A percentile compares a stretch with the other conserved stretches of the same genome.
These are phyloP conservation scores for Rhinichthys osculus DNA, from an alignment of 2,797 vertebrate genomes.

Conservation along the genomic window DNA sequence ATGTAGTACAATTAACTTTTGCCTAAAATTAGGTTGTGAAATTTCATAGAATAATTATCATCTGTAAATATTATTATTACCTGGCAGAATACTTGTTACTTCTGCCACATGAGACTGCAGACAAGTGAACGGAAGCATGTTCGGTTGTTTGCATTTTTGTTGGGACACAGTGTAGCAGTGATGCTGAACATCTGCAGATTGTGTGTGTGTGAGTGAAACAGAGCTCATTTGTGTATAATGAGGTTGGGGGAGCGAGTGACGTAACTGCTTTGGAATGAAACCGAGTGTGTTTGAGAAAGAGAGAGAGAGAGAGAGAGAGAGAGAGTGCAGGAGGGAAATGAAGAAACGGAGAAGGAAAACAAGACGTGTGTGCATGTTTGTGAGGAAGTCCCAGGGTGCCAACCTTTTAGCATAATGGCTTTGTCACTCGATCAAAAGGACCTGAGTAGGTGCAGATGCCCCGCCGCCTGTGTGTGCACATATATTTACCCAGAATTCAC, in stretches of 20 bases:
- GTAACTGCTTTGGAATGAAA: conserved; percentile 58
- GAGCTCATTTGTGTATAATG: conserved; percentile 75
- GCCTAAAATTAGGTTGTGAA: neutral
- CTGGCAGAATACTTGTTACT: conserved; percentile 16
- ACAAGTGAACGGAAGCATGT: conserved; percentile 2
- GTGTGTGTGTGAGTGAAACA: conserved; percentile 56
- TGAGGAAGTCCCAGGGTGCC: conserved; percentile 65
- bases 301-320: conserved; percentile 22
- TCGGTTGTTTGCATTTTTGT: conserved; percentile 19
- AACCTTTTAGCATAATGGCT: conserved; percentile 72
- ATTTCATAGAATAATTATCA: neutral
- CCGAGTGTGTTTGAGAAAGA: conserved; percentile 17
- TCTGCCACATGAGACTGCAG: conserved; percentile 11
- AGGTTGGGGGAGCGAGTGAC: conserved; percentile 64
- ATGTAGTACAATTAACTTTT: neutral
- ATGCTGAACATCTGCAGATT: conserved; percentile 57
- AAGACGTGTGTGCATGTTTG: conserved; percentile 55
- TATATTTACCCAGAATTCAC: conserved; percentile 31
- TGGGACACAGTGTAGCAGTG: conserved; percentile 44
- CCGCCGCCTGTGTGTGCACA: conserved; percentile 27
- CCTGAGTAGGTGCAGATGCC: conserved; percentile 35
- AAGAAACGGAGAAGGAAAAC: conserved; percentile 44
- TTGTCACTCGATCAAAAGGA: conserved; percentile 52
- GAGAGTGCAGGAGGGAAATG: conserved; percentile 56
- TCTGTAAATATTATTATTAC: neutral